Evolutionary conservation across 2,797 vertebrate genomes (phyloP).

Genomic region (Acomys russatus): DNA sequence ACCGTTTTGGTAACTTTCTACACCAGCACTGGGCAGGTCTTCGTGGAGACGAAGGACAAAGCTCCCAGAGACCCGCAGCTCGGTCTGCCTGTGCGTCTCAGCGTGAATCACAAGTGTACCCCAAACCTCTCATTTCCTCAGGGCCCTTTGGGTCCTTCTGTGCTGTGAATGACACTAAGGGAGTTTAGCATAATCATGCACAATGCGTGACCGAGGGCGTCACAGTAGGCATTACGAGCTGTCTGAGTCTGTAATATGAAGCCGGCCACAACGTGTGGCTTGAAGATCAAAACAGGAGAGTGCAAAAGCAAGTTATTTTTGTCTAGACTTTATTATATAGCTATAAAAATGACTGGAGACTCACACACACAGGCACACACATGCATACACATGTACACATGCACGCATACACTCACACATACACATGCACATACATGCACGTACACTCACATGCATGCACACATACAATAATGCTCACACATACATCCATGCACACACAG

Average conservation of each 20-base stretch:
- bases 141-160: neutral
- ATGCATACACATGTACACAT: too few species aligned
- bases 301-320: constrained; percentile 13
- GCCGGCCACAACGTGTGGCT: neutral
- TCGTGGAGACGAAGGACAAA: constrained; percentile 49
- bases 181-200: constrained; percentile 29
- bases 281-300: constrained; percentile 29
- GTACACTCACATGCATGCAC: too few species aligned
- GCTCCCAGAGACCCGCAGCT: neutral
- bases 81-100: constrained; percentile 8
- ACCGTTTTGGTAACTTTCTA: constrained; percentile 40
- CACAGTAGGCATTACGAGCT: neutral
- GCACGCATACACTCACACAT: neutral
- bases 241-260: constrained; percentile 50
- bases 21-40: neutral
- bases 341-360: neutral
- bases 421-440: neutral
- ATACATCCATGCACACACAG: too few species aligned
- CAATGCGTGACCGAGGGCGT: neutral
- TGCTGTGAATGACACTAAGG: neutral
- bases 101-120: constrained; percentile 6
- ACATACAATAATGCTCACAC: neutral
- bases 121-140: constrained; percentile 16
- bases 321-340: constrained; percentile 42
- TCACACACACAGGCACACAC: too few species aligned